Evolutionary conservation across 2,888 invertebrate genomes (phyloP), one percentile per base, ranked within the genome.

Genomic region (Clitarchus hookeri): DNA sequence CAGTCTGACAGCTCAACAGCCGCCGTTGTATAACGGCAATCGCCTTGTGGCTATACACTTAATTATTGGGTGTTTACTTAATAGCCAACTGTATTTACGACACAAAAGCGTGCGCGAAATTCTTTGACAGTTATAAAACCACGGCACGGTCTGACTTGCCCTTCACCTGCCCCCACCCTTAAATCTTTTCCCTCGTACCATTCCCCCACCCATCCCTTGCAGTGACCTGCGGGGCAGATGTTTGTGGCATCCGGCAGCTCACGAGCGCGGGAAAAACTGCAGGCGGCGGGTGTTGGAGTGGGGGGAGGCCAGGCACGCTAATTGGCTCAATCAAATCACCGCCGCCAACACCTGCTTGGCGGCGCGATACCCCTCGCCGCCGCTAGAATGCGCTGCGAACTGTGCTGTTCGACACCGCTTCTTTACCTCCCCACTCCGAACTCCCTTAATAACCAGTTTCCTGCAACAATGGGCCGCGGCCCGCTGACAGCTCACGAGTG

Each of bases 301-400:
- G n/a, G n/a, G 16, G 65, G 65, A 8, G 65, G 65, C n/a, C 11
- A 65, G 23, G 65, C 65, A 65, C 65, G 65, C 65, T 65, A 65
- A 65, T 65, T 65, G 65, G 65, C 65, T 65, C 65, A 65, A 65
- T 65, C 65, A 65, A 65, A 65, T 65, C 65, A 65, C 65, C 65
- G 65, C 65, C n/a, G 65, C 65, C 65, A n/a, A 6, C 65, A 65
- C 65, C 65, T 65, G 65, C 65, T n/a, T n/a, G n/a, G 65, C n/a
- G 65, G 65, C 19, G 65, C 65, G 65, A 23, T 65, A n/a, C n/a
- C 65, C 65, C 65, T 65, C 65, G 13, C 6, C 65, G 23, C 65
- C 65, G 65, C 65, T 65, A 65, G 65, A 65, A 65, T 65, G 65
- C 65, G 65, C 65, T 12, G 65, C n/a, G 53, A 19, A 16, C 53